Evolutionary conservation across 2,113 vertebrate genomes (phyloP), one percentile per base, ranked within the genome.

Genomic region (Thinocorus orbignyianus): DNA sequence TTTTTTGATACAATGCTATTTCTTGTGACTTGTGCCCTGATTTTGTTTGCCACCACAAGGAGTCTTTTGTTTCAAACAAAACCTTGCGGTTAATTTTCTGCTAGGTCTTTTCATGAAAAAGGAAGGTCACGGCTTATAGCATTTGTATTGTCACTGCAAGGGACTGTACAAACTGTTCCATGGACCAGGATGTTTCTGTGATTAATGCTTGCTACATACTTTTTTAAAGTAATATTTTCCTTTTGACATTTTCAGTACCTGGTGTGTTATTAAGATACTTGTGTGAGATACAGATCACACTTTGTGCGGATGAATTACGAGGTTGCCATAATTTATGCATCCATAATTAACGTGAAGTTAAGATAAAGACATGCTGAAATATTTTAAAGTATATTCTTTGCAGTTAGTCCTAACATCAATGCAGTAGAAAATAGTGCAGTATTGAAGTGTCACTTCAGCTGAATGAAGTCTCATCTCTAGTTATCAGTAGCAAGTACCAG

Each of bases 31-130:
- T 94, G 31, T 95, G 88, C 65, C 72, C 71, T 86, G 70, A 94
- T 96, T 97, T 97, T 65, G 6, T 97, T 97, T 97, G 91, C 94
- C 86, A 42, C 90, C 80, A 97, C 95, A 97, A 97, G 92, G 91
- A 97, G 48, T 81, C 97, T 96, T 97, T 97, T 97, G 96, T 97
- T 96, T 95, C 54, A 94, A 94, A 96, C 76, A 96, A 96, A 97
- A 97, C 90, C 90, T 95, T 97, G 85, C 69, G 35, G 89, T 94
- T 97, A 97, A 97, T 98, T 95, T 97, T 93, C 94, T 95, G 83
- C 81, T 95, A 83, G 58, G 94, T 93, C 58, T 88, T 97, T 98
- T 90, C 87, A 95, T 97, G 82, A 78, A 96, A 96, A 95, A 97
- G 94, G 83, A 97, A 97, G 96, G 93, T 97, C 71, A 92, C 13